Evolutionary conservation across 1,140 invertebrate genomes (phyloP), one percentile per base, ranked within the genome.

Genomic region (Caenorhabditis remanei): DNA sequence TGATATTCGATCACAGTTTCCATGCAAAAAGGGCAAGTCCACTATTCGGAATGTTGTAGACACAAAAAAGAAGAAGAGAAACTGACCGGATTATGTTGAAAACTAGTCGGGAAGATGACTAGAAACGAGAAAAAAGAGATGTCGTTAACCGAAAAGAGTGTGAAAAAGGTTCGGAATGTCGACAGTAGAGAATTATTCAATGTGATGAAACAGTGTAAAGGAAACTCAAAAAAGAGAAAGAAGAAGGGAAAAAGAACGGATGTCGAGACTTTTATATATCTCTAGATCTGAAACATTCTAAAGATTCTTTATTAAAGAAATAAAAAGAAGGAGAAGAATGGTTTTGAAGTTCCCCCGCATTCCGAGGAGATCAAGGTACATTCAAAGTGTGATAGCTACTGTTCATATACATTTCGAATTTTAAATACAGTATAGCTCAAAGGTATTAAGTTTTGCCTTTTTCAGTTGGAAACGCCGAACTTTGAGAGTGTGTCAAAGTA

Each of bases 1-100:
- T 32, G 19, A 32, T 63, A 14, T n/a, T 32, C 5, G 61, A 21
- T 32, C 61, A 53, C 43, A 79, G 71, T 79, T 14, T 50, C 21
- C 19, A 50, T 50, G 1, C n/a, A 41, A 79, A 79, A 50, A 79
- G 46, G 43, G 40, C 71, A 79, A 79, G 71, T 79, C 71, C 41
- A 71, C 55, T 32, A 32, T 58, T 65, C 43, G 19, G 7, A 43
- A 32, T 9, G 21, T 6, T 67, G 71, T 79, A 43, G 71, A 41
- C 40, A 43, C 14, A 43, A 21, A n/a, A 65, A n/a, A 32, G 32
- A 32, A 32, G 32, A 65, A 9, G 32, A 41, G n/a, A 71, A 46
- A 71, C 71, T 79, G 71, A 79, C 71, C 71, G 71, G 71, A 79
- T 79, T 79, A 79, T 48, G 46, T 24, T 4, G n/a, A n/a, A 79